A percentile compares a stretch with the other conserved stretches of the same genome.
Conservation (phyloP, 2,888 invertebrate species). For the Anagyrus pseudococci region DNA sequence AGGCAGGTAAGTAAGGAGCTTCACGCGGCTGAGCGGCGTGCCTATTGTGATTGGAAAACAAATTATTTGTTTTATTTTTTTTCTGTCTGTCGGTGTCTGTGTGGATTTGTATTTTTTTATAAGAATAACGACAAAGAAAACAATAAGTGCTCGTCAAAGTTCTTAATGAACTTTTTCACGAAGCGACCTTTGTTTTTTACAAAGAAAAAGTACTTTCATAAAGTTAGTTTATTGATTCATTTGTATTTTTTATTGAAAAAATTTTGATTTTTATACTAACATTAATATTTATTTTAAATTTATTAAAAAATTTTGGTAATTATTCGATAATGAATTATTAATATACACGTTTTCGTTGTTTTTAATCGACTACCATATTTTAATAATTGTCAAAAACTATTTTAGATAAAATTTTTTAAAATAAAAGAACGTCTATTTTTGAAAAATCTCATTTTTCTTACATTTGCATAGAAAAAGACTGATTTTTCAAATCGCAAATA, state of each 20-base stretch:
- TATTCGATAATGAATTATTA: not conserved
- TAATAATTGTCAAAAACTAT: slow-evolving; percentile 1
- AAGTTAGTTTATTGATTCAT: not conserved
- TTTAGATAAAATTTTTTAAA: too few relatives aligned
- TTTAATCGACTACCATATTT: slow-evolving; percentile 27
- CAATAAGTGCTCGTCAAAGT: slow-evolving; percentile 30
- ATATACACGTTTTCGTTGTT: not conserved
- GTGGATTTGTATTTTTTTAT: too few relatives aligned
- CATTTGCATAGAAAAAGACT: slow-evolving; percentile 33
- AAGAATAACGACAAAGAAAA: not conserved
- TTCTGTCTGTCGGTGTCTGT: too few relatives aligned
- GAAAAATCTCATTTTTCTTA: slow-evolving; percentile 39
- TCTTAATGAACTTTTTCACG: slow-evolving; percentile 33
- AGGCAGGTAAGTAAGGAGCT: too few relatives aligned
- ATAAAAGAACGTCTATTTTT: not conserved
- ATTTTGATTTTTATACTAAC: slow-evolving; percentile 7
- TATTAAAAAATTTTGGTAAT: not conserved
- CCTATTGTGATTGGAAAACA: not conserved
- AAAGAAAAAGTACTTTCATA: not conserved
- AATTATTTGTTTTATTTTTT: too few relatives aligned
- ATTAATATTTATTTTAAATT: not conserved
- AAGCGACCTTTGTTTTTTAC: slow-evolving; percentile 23
- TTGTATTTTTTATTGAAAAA: not conserved
- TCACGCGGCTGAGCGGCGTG: not conserved
- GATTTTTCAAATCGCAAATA: slow-evolving; percentile 33